These are phyloP conservation scores for Acrocyrtus sp. DNA, from an alignment of 2,888 invertebrate species.

Conservation along the genomic window DNA sequence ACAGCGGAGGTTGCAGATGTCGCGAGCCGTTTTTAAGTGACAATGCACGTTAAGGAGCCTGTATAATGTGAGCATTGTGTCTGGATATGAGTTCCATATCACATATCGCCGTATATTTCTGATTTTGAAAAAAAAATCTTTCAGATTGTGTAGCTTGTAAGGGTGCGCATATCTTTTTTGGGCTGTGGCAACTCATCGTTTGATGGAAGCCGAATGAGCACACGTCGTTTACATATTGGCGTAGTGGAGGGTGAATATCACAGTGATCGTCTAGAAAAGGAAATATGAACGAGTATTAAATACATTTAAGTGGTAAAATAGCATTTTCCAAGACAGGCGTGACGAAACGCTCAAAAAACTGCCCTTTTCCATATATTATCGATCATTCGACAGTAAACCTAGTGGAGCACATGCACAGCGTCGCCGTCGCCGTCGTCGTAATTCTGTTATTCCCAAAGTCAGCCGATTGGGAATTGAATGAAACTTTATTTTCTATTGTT, in stretches of 20 bases:
- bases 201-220: constrained; percentile 33
- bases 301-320: constrained; percentile 54
- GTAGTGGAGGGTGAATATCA: constrained; percentile 15
- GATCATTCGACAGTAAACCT: constrained; percentile 52
- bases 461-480: constrained; percentile 15
- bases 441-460: too few relatives aligned
- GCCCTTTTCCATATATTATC: constrained; percentile 57
- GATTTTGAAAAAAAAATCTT: too few relatives aligned
- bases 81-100: not conserved
- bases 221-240: constrained; percentile 26
- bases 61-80: not conserved
- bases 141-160: too few relatives aligned
- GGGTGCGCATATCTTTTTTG: too few relatives aligned
- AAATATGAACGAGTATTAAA: constrained; percentile 50
- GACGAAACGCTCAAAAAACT: constrained; percentile 58
- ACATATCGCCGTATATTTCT: too few relatives aligned
- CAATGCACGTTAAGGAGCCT: constrained; percentile 8
- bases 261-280: constrained; percentile 43
- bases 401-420: constrained; percentile 36
- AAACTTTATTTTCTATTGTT: constrained; percentile 10
- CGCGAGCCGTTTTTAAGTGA: constrained; percentile 57
- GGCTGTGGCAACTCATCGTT: constrained; percentile 28
- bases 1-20: constrained; percentile 56
- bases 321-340: constrained; percentile 58
- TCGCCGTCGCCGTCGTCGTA: constrained; percentile 2